phyloP scores from a whole-genome alignment of 2,888 invertebrate genomes.

The Drymonia ruficornis region DNA sequence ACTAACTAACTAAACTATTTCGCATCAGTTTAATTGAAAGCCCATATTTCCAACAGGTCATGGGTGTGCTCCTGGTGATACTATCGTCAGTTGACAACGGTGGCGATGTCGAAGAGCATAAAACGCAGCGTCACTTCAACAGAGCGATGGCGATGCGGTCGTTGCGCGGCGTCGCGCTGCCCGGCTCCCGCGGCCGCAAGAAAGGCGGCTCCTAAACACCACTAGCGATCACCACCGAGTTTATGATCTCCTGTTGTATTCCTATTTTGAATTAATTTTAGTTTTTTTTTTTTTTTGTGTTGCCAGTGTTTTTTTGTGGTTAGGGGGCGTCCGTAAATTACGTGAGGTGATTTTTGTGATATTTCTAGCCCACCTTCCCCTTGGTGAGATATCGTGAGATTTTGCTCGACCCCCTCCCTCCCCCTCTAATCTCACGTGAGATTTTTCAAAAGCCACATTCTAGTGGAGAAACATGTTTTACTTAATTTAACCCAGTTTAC shows the following conservation, averaged over 20 bases:
- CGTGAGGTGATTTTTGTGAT: too few species aligned
- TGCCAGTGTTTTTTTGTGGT: slow-evolving; percentile 22
- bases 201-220: slow-evolving; percentile 70
- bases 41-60: slow-evolving; percentile 79
- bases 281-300: slow-evolving; percentile 19
- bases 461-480: too few species aligned
- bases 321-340: too few species aligned
- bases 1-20: too few species aligned
- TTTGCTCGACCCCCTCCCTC: too few species aligned
- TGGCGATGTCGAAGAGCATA: slow-evolving; percentile 83
- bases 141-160: slow-evolving; percentile 96
- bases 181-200: slow-evolving; percentile 69
- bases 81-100: slow-evolving; percentile 89
- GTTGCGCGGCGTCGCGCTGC: slow-evolving; percentile 84
- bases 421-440: too few species aligned
- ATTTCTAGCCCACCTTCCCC: too few species aligned
- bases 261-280: slow-evolving; percentile 36
- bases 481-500: too few species aligned
- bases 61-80: slow-evolving; percentile 93
- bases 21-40: too few species aligned
- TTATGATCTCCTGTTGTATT: slow-evolving; percentile 43
- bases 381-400: too few species aligned
- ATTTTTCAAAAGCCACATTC: too few species aligned
- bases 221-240: slow-evolving; percentile 28
- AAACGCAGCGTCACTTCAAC: slow-evolving; percentile 93